Conservation (phyloP, 1,140 invertebrate genomes). For the Rhopalosiphum maidis region DNA sequence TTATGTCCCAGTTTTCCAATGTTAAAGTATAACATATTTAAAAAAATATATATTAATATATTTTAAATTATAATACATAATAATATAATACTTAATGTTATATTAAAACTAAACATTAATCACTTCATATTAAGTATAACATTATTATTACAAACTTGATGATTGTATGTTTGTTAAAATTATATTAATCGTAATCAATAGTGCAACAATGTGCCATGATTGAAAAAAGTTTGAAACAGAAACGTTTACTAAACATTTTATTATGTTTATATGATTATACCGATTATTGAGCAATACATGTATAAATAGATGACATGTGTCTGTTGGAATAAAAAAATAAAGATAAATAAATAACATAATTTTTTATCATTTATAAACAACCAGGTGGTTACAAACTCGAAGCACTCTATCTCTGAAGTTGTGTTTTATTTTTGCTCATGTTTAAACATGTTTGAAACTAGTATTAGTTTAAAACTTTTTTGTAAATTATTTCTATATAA, state of each 20-base stretch:
- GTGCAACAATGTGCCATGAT: neutral
- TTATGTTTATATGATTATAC: neutral
- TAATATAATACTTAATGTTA: neutral
- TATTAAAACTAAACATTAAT: conserved; percentile 3
- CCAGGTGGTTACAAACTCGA: neutral
- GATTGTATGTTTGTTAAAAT: neutral
- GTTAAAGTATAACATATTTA: conserved; percentile 16
- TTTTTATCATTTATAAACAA: neutral
- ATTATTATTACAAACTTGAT: neutral
- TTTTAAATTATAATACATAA: neutral
- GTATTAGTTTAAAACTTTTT: neutral
- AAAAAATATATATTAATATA: neutral
- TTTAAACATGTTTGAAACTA: neutral
- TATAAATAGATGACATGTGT: neutral
- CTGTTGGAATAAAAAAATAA: neutral
- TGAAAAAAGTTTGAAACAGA: neutral
- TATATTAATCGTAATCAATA: neutral
- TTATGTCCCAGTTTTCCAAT: neutral
- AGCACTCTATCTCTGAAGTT: neutral
- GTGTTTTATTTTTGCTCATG: neutral
- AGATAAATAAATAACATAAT: neutral
- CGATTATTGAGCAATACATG: neutral
- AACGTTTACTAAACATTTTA: neutral
- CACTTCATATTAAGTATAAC: conserved; percentile 10
- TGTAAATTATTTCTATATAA: neutral